A percentile compares a stretch with the other conserved stretches of the same genome.
These are phyloP conservation scores for Eulemur coronatus DNA, from an alignment of 2,797 vertebrate genomes.

Conservation along the genomic window DNA sequence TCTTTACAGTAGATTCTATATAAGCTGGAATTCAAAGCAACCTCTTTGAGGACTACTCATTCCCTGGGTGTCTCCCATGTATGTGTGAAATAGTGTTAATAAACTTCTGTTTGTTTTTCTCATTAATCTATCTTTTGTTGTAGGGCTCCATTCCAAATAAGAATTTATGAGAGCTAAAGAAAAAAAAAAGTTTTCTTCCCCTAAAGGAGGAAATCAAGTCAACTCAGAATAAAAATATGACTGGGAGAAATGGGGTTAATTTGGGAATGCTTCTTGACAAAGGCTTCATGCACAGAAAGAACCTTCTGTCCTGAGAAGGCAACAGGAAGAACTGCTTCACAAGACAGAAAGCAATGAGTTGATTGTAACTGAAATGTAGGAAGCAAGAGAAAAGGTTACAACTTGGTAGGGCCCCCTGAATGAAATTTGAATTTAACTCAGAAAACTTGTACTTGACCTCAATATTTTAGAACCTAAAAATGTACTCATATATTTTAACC, in stretches of 20 bases:
- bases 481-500: conserved; percentile 22
- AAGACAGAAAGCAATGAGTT: conserved; percentile 46
- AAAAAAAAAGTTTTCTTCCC: not conserved
- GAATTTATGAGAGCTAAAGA: not conserved
- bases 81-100: not conserved
- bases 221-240: not conserved
- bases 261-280: not conserved
- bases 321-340: conserved; percentile 6
- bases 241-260: conserved; percentile 44
- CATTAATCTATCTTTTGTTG: not conserved
- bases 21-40: not conserved
- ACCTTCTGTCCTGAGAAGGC: conserved; percentile 15
- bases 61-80: not conserved
- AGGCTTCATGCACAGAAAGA: conserved; percentile 41
- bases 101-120: not conserved
- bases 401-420: not conserved
- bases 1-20: not conserved
- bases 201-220: not conserved
- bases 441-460: conserved; percentile 38
- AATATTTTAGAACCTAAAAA: conserved; percentile 13
- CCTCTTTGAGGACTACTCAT: not conserved
- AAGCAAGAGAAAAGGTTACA: not conserved
- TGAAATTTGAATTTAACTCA: not conserved
- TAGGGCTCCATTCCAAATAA: not conserved
- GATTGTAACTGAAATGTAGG: conserved; percentile 50